Evolutionary conservation across 2,113 vertebrate species (phyloP).

Genomic region (Crotalus horridus): DNA sequence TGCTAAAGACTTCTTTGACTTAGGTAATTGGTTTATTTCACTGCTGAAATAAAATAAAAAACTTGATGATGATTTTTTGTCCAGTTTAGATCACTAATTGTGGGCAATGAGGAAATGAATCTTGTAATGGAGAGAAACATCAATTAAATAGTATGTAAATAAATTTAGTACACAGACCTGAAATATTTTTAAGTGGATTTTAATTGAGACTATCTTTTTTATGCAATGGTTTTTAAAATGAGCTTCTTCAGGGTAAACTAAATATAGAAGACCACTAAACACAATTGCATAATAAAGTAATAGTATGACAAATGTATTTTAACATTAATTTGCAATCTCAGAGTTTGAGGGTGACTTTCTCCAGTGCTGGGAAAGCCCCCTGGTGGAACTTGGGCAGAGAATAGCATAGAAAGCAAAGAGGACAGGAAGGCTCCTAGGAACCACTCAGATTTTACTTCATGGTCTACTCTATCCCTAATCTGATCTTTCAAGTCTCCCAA

Average conservation of each 20-base stretch:
- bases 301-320: background rate
- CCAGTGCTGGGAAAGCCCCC: background rate
- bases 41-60: background rate
- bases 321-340: background rate
- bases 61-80: background rate
- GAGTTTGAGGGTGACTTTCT: background rate
- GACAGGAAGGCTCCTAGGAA: background rate
- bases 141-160: background rate
- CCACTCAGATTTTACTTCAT: background rate
- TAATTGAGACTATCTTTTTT: background rate
- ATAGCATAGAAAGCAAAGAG: background rate
- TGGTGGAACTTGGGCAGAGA: background rate
- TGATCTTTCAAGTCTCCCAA: background rate
- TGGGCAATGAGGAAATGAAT: background rate
- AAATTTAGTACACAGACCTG: background rate
- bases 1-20: background rate
- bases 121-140: background rate
- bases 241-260: background rate
- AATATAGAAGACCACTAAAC: background rate
- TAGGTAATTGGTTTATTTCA: background rate
- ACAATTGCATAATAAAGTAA: background rate
- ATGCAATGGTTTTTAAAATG: background rate
- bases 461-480: background rate
- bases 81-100: background rate
- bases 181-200: background rate